phyloP scores from a whole-genome alignment of 1,140 invertebrate species.

The Onthophagus taurus region DNA sequence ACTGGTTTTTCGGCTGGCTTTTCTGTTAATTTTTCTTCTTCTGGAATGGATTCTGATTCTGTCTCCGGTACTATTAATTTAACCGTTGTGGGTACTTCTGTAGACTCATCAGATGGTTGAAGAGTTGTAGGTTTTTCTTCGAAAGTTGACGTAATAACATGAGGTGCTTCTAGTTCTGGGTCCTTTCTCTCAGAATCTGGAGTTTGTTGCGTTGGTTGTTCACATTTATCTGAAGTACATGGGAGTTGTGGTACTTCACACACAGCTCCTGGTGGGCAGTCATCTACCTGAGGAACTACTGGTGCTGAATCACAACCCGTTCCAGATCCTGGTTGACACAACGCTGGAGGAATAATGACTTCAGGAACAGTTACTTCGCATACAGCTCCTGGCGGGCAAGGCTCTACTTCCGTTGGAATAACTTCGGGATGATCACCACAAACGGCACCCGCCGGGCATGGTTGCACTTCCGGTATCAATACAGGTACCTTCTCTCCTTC shows the following conservation, averaged over 20 bases:
- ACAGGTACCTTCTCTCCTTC: too few relatives aligned
- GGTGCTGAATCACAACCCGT: conserved; percentile 10
- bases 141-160: too few relatives aligned
- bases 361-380: too few relatives aligned
- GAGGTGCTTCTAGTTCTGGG: too few relatives aligned
- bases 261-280: background rate
- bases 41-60: background rate
- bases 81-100: background rate
- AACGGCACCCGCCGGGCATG: conserved; percentile 1
- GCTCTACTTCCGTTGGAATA: background rate
- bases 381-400: background rate
- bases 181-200: too few relatives aligned
- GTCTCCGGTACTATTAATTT: too few relatives aligned
- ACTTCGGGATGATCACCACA: background rate
- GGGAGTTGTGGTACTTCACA: background rate
- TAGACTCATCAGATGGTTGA: background rate
- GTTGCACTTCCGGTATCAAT: background rate
- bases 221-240: too few relatives aligned
- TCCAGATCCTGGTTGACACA: conserved; percentile 14
- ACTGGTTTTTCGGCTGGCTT: background rate
- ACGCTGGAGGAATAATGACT: background rate
- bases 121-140: background rate
- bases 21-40: background rate
- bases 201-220: too few relatives aligned
- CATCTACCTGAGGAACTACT: background rate